Conservation (phyloP, 1,140 invertebrate genomes). For the Belonocnema kinseyi region DNA sequence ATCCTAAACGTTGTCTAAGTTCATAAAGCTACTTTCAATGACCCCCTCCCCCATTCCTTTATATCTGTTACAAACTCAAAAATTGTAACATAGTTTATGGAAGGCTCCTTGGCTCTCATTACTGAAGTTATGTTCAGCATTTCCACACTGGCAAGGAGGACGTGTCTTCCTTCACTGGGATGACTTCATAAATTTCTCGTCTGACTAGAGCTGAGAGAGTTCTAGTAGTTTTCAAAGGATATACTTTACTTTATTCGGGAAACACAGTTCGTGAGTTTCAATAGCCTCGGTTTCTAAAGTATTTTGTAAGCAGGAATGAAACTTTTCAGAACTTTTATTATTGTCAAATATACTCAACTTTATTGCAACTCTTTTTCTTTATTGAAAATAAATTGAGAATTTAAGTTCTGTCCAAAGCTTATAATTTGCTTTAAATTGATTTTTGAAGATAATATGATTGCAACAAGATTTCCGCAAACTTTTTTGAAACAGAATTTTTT, state of each 20-base stretch:
- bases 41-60: no score
- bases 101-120: neutral
- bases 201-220: slow-evolving; percentile 23
- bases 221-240: slow-evolving; percentile 10
- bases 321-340: slow-evolving; percentile 15
- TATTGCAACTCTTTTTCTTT: slow-evolving; percentile 3
- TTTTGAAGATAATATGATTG: no score
- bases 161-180: neutral
- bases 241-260: slow-evolving; percentile 25
- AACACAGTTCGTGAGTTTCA: slow-evolving; percentile 20
- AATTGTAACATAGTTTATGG: no score
- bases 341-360: neutral
- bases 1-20: no score
- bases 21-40: no score
- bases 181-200: slow-evolving; percentile 19
- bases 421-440: no score
- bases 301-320: neutral
- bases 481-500: no score
- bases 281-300: slow-evolving; percentile 14
- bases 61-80: no score
- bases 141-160: neutral
- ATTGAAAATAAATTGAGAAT: neutral
- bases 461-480: no score
- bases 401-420: no score
- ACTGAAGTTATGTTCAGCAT: slow-evolving; percentile 21